Conservation (phyloP, 2,797 vertebrate genomes). For the Rhinatrema bivittatum region DNA sequence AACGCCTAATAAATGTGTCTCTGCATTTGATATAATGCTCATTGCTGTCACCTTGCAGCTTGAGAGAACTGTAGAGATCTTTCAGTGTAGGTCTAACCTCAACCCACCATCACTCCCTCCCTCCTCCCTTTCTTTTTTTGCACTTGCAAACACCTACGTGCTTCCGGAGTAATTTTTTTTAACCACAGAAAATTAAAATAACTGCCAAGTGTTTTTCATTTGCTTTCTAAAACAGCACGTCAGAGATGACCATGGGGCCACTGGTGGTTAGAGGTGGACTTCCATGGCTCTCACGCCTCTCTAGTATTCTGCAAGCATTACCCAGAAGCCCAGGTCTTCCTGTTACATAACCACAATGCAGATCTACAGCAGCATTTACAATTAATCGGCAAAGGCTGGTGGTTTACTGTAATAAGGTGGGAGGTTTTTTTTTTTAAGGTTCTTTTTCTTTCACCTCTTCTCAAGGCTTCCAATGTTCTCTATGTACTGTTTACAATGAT, state of each 20-base stretch:
- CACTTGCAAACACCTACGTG: conserved; percentile 76
- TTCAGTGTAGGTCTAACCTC: background rate
- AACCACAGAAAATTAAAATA: too few species aligned
- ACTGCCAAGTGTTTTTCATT: too few species aligned
- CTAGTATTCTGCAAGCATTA: conserved; percentile 22
- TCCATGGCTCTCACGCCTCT: conserved; percentile 4
- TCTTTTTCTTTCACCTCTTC: accelerated
- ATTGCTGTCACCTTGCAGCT: too few species aligned
- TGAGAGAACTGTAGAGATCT: too few species aligned
- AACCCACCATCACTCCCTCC: too few species aligned
- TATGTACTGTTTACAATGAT: too few species aligned
- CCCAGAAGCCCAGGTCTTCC: conserved; percentile 22
- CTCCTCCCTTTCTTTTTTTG: conserved; percentile 39
- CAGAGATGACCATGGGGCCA: background rate
- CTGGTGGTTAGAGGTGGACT: conserved; percentile 22
- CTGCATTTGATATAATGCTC: too few species aligned
- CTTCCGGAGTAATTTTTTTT: too few species aligned
- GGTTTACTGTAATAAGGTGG: background rate
- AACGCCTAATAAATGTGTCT: too few species aligned
- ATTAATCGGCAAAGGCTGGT: background rate
- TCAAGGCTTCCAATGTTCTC: background rate
- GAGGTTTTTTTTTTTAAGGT: background rate
- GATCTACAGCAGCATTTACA: background rate
- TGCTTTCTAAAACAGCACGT: too few species aligned
- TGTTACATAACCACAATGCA: conserved; percentile 28